These are phyloP conservation scores for Hymenochirus boettgeri DNA, from an alignment of 2,113 vertebrate genomes.

Conservation along the genomic window DNA sequence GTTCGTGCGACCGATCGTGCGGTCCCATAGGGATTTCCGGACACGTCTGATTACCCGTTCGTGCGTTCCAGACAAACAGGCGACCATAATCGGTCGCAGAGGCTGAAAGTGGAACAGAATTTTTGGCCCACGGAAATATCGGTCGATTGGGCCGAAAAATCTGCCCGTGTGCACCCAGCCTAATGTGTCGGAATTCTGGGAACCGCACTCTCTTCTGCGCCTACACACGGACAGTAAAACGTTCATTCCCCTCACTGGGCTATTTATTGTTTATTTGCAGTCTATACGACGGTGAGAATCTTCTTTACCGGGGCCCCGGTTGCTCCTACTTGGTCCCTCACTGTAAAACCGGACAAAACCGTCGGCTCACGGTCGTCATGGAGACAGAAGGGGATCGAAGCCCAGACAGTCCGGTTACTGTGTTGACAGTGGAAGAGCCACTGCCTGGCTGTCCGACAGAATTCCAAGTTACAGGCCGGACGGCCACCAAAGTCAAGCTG, in stretches of 20 bases:
- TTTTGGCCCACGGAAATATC: too few species aligned
- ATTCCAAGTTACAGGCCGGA: slow-evolving; percentile 47
- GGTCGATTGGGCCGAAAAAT: too few species aligned
- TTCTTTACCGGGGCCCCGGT: slow-evolving; percentile 46
- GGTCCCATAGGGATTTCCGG: too few species aligned
- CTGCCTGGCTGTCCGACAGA: slow-evolving; percentile 39
- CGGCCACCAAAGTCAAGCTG: slow-evolving; percentile 46
- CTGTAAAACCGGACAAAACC: slow-evolving; percentile 12
- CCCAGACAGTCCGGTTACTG: slow-evolving; percentile 42
- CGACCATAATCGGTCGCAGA: too few species aligned
- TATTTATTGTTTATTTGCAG: slow-evolving; percentile 36
- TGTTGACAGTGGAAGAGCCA: slow-evolving; percentile 27
- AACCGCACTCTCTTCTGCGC: neutral
- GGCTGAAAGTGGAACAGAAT: too few species aligned
- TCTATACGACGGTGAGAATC: slow-evolving; percentile 42
- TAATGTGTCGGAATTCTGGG: too few species aligned
- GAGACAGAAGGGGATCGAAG: slow-evolving; percentile 48
- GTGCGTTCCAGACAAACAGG: too few species aligned
- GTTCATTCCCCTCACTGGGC: neutral
- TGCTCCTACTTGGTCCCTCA: slow-evolving; percentile 40
- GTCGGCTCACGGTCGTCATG: slow-evolving; percentile 41
- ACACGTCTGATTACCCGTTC: too few species aligned
- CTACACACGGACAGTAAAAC: neutral
- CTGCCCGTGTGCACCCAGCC: too few species aligned
- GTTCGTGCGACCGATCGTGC: too few species aligned